Conservation (phyloP, 2,888 invertebrate genomes). For the Drosophila kanekoi region DNA sequence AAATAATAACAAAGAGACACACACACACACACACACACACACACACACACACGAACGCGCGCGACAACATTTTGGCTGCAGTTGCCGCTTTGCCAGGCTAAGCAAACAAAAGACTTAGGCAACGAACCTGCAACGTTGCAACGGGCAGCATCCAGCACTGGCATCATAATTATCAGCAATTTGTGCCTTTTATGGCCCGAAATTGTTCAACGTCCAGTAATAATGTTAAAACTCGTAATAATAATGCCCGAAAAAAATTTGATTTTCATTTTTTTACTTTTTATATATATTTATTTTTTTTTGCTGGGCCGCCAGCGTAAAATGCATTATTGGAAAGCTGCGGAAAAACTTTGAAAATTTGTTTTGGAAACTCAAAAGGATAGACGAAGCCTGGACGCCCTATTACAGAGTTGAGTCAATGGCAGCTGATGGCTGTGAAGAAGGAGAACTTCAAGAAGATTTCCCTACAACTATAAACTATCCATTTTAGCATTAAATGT, state of each 20-base stretch:
- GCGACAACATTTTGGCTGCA: conserved; percentile 20
- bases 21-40: conserved; percentile 26
- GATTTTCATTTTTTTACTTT: conserved; percentile 29
- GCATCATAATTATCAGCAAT: conserved; percentile 76
- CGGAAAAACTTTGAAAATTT: conserved; percentile 58
- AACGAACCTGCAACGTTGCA: conserved; percentile 55
- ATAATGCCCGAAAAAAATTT: conserved; percentile 55
- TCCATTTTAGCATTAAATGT: neutral
- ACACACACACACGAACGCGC: conserved; percentile 8
- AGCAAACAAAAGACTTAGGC: conserved; percentile 73
- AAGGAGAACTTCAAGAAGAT: neutral
- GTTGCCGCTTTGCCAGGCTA: conserved; percentile 20
- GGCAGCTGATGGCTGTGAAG: neutral
- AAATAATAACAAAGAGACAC: conserved; percentile 70
- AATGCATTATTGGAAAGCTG: conserved; percentile 70
- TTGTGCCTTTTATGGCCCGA: conserved; percentile 74
- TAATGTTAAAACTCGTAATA: conserved; percentile 74
- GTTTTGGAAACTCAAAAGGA: neutral
- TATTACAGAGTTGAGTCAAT: neutral
- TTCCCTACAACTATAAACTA: no score
- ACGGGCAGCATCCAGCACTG: conserved; percentile 34
- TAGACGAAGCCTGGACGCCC: conserved; percentile 8
- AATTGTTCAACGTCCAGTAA: conserved; percentile 77
- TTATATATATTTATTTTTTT: conserved; percentile 24
- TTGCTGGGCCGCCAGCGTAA: conserved; percentile 54